Evolutionary conservation across 2,113 vertebrate genomes (phyloP).

Genomic region (Chunga burmeisteri): DNA sequence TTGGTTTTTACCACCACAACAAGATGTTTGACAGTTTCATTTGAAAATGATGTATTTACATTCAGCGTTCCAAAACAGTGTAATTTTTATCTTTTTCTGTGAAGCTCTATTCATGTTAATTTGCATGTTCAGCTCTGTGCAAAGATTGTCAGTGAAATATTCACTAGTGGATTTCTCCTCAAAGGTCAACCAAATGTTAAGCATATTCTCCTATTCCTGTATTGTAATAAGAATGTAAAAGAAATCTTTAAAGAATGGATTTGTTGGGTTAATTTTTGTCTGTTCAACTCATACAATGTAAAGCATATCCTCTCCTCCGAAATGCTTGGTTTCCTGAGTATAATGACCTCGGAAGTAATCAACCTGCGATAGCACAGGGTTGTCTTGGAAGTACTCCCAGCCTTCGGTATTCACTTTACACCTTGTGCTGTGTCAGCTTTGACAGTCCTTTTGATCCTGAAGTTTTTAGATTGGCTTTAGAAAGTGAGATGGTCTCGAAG

Average conservation of each 20-base stretch:
- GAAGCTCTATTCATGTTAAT: background rate
- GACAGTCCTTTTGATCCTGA: background rate
- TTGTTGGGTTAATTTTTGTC: background rate
- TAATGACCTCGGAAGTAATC: background rate
- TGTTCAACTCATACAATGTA: background rate
- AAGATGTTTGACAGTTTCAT: slow-evolving; percentile 61
- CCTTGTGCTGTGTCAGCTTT: background rate
- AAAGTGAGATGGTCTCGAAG: background rate
- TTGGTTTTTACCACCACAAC: slow-evolving; percentile 52
- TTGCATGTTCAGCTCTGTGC: background rate
- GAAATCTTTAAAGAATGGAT: background rate
- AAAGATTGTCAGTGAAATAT: background rate
- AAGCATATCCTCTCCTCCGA: background rate
- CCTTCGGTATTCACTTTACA: background rate
- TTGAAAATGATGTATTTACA: slow-evolving; percentile 68
- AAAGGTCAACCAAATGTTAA: background rate
- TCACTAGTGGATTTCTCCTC: background rate
- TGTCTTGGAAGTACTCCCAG: background rate
- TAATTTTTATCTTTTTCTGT: slow-evolving; percentile 33
- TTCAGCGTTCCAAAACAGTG: background rate
- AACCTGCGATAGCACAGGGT: background rate
- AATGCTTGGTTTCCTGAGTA: background rate
- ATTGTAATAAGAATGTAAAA: background rate
- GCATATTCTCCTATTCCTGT: background rate
- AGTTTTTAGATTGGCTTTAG: background rate